Evolutionary conservation across 2,888 invertebrate genomes (phyloP).

Genomic region (Suillia variegata): DNA sequence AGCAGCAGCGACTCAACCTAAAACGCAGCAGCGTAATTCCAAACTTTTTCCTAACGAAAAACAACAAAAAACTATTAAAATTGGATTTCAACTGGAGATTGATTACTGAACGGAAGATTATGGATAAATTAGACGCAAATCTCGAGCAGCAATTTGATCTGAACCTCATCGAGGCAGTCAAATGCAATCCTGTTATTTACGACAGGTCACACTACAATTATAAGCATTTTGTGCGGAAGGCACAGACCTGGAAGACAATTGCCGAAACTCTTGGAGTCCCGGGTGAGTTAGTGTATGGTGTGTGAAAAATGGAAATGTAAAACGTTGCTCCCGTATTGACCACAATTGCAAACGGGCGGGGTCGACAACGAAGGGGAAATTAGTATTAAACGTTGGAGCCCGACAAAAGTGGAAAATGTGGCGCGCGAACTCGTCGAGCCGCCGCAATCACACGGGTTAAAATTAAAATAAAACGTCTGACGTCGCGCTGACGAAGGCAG

Average conservation of each 20-base stretch:
- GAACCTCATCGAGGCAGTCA: constrained; percentile 55
- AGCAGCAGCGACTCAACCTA: no score
- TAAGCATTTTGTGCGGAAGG: constrained; percentile 55
- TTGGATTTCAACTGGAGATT: no score
- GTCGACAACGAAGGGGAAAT: background rate
- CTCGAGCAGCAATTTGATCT: constrained; percentile 57
- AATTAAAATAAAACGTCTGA: constrained; percentile 7
- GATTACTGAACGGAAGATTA: constrained; percentile 32
- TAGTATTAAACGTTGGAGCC: background rate
- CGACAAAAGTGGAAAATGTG: background rate
- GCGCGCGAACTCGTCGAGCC: background rate
- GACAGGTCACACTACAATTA: constrained; percentile 57
- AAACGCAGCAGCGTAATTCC: no score
- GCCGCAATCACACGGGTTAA: background rate
- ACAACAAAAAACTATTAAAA: no score
- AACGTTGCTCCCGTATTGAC: background rate
- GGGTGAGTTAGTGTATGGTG: constrained; percentile 44
- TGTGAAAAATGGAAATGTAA: constrained; percentile 2
- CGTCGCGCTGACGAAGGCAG: background rate
- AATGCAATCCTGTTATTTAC: constrained; percentile 56
- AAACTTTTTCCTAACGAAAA: no score
- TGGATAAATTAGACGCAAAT: constrained; percentile 56
- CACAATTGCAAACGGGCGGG: background rate
- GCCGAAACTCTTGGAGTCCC: constrained; percentile 55
- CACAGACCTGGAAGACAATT: constrained; percentile 56